Base-by-base conservation (phyloP, 1,140 invertebrate species). In the Patella vulgata region DNA sequence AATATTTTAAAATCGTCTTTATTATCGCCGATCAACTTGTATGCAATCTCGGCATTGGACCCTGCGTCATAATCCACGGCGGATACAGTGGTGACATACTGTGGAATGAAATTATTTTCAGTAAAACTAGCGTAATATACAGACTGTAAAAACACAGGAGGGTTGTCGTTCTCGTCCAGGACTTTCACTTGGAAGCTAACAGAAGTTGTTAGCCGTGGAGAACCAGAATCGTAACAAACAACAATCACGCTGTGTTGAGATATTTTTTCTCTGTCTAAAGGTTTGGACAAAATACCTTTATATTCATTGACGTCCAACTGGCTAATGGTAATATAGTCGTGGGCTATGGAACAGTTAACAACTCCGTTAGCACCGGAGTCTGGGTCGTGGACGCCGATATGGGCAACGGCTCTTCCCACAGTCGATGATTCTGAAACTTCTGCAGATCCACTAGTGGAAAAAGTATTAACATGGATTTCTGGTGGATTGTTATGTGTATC, bases 181-280 rank as follows among this genome's bases (percentile, higher is more conserved):
- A 98, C 93, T n/a, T 92, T 93, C 27, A 98, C 94, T 78, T 95
- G 95, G n/a, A 99, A 95, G 47, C 88, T 91, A 86, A 97, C 91
- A 21, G 90, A 88, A 0, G 94, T 94, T 23, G 57, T 73, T 31
- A 96, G 82, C 0, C 95, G 93, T 0, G 77, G 71, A 91, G 92
- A 60, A 90, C 89, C 2, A 91, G 88, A 44, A 91, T 90, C 8
- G 89, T 89, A 42, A 51, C 78, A 80, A 5, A 54, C 67, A 17
- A 80, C 59, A 17, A 63, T 69, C 6, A 76, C 66, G 40, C 63
- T 65, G 48, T 71, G 68, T 4, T 87, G 87, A 28, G 89, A 87
- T 30, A 87, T 86, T 0, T 84, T 74, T 84, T 97, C 95, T 62
- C 93, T 88, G 82, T 97, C 93, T 30, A 97, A 81, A 12, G 88